phyloP scores from a whole-genome alignment of 2,888 invertebrate species.

The Neoascia interrupta region DNA sequence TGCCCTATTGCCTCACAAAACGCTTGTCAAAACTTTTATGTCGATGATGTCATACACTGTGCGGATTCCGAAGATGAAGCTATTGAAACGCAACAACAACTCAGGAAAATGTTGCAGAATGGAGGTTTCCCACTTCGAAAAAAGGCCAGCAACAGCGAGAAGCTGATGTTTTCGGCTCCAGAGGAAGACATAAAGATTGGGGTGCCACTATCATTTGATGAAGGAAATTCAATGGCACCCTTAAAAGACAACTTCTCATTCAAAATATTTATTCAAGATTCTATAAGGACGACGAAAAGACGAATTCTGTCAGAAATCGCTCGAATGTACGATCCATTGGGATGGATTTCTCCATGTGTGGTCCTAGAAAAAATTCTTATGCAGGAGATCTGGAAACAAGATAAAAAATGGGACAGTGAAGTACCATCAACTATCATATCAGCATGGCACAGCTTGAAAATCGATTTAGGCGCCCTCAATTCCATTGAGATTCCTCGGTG shows the following conservation, averaged over 20 bases:
- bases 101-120: constrained; percentile 5
- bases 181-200: neutral
- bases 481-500: neutral
- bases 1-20: constrained; percentile 14
- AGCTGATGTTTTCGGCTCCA: neutral
- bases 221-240: constrained; percentile 5
- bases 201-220: constrained; percentile 2
- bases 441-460: neutral
- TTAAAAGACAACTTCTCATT: neutral
- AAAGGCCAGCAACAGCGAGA: constrained; percentile 30
- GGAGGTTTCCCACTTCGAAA: constrained; percentile 27
- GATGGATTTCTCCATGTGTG: no score
- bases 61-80: constrained; percentile 12
- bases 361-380: no score
- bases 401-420: neutral
- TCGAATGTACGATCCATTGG: no score
- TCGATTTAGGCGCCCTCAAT: neutral
- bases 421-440: neutral
- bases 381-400: no score
- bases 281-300: no score
- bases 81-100: constrained; percentile 9
- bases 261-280: no score
- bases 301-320: no score
- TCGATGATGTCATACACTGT: constrained; percentile 12
- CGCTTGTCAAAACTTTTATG: neutral